Base-by-base conservation (phyloP, 2,797 vertebrate genomes). In the Champsocephalus esox region DNA sequence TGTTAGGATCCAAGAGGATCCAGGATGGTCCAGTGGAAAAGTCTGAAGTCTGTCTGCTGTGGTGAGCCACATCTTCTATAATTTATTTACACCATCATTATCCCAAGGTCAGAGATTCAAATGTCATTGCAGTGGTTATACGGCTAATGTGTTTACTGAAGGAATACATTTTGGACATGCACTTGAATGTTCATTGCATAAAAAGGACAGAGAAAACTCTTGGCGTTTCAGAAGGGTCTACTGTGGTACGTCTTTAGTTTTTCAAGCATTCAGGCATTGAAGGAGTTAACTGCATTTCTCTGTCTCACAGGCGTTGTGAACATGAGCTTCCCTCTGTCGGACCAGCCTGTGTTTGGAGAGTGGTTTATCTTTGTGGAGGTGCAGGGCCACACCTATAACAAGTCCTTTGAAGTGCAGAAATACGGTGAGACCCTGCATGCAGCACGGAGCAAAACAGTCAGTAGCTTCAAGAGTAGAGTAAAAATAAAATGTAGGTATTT, bases 351-450 rank as follows among this genome's bases (percentile, higher is more conserved):
- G 76, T 95, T 97, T 62, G 97, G 97, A 44, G 96, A 98, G 45
- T 98, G 97, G 97, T 85, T 96, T 66, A 82, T 98, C 86, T 98
- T 98, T 82, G 96, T 96, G 12, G 96, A 97, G 75, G 95, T 96
- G 92, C 97, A 98, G 86, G 96, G 96, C 9, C 96, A 97, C 86
- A 92, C 94, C 0, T 97, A 97, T 91, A 98, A 97, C 94, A 96
- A 95, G 84, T 96, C 97, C 0, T 98, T 98, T 85, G 96, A 97
- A 87, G 97, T 98, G 61, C 97, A 97, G 90, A 98, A 97, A 93
- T 98, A 98, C 2, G 96, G 97, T 98, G 87, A 96, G 96, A 86
- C 17, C 14, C 59, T 59, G 41, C 4, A 38, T 2, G 24, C 16
- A 46, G 14, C 49, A 43, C 24, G 21, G 9, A 28, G 34, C 34